A percentile compares a stretch with the other conserved stretches of the same genome.
Conservation (phyloP, 2,797 vertebrate genomes). For the Taenioides sp. region DNA sequence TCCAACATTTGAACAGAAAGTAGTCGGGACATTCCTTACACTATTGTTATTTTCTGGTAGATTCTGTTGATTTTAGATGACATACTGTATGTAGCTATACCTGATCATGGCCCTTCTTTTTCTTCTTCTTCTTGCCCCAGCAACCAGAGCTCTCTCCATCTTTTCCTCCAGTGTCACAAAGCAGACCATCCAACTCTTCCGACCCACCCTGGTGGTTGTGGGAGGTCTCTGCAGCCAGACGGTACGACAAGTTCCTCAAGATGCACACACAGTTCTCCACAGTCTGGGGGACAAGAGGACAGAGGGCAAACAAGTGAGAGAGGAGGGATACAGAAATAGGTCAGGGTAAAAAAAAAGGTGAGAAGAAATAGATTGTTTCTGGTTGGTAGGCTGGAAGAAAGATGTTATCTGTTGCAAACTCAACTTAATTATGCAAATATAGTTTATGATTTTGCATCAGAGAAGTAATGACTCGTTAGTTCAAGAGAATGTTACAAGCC, state of each 20-base stretch:
- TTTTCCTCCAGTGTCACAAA: constrained; percentile 92
- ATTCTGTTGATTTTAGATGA: not conserved
- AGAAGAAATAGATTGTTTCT: not conserved
- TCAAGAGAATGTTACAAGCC: not conserved
- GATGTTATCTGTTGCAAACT: not conserved
- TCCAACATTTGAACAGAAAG: too few relatives aligned
- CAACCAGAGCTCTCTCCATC: constrained; percentile 95
- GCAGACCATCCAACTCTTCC: constrained; percentile 95
- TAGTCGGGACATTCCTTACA: too few relatives aligned
- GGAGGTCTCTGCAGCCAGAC: constrained; percentile 96
- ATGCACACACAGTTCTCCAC: constrained; percentile 99
- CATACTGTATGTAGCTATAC: constrained; percentile 66
- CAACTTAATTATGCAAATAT: constrained; percentile 1
- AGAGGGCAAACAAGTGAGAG: constrained; percentile 6
- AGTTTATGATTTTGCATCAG: not conserved
- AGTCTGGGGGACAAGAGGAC: constrained; percentile 74
- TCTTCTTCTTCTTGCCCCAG: constrained; percentile 99
- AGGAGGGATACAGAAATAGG: not conserved
- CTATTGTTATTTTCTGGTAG: not conserved
- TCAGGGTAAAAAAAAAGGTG: not conserved
- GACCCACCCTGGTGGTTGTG: constrained; percentile 98
- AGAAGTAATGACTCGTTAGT: not conserved
- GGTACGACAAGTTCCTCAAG: constrained; percentile 98
- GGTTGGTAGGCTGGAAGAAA: not conserved
- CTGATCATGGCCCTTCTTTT: constrained; percentile 99